Evolutionary conservation across 1,140 invertebrate species (phyloP), one percentile per base, ranked within the genome.

Genomic region (Papilio xuthus): DNA sequence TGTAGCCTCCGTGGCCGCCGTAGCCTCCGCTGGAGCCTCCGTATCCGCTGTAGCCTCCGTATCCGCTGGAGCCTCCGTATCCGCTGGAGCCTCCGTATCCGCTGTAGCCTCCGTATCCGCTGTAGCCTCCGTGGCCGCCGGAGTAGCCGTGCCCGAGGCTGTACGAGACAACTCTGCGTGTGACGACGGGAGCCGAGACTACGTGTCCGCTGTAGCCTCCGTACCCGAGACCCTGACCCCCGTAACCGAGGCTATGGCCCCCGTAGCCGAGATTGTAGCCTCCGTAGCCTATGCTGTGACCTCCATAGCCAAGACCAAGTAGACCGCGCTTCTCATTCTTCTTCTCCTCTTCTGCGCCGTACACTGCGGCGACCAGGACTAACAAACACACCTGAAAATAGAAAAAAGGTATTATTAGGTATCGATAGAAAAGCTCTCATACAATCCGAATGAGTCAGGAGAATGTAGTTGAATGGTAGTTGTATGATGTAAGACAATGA

Each of bases 321-420:
- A 92, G 85, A 13, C 92, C 92, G 8, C 92, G 86, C 81, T 93
- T 93, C 83, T 93, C 92, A 23, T 86, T 88, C 82, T 93, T 92
- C 83, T 93, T 93, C 87, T 37, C 32, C 32, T 93, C 91, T 71
- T 92, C 92, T 0, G 86, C 88, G 80, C 84, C 88, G 83, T 81
- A 85, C 32, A 86, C 90, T 12, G 85, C 81, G 32, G 85, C 90
- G 13, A 84, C 85, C 80, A 92, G 69, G 37, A 93, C 82, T 37
- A 92, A 71, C 32, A 91, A 80, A 78, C 85, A 90, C 80, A 92
- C 71, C 91, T 93, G 83, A 0, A 77, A 23, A 70, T 44, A 44
- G 50, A 56, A 32, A 6, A 47, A 69, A 56, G 23, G 32, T 41
- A 81, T 69, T 47, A 88, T 8, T 0, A 53, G 8, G 50, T n/a